phyloP scores from a whole-genome alignment of 2,888 invertebrate genomes.

The Chymomyza procnemis region DNA sequence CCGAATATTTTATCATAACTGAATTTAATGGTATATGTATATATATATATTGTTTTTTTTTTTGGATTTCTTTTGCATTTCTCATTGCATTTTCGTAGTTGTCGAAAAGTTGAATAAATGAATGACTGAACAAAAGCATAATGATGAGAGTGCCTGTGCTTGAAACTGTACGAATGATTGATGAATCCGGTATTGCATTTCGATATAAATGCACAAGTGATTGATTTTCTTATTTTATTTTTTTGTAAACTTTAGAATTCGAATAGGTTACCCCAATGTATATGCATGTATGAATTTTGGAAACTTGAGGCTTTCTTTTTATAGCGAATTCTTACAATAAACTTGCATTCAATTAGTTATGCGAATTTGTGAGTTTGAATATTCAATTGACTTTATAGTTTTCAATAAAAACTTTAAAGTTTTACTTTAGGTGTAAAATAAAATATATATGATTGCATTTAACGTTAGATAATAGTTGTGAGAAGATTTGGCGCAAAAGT shows the following conservation, averaged over 20 bases:
- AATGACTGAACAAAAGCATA: neutral
- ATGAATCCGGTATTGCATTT: constrained; percentile 2
- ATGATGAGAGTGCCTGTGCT: neutral
- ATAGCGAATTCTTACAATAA: neutral
- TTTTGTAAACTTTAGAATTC: too few species aligned
- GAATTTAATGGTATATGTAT: constrained; percentile 27
- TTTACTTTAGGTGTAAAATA: too few species aligned
- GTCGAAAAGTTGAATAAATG: neutral
- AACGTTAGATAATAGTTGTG: too few species aligned
- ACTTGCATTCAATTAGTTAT: too few species aligned
- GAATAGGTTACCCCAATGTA: neutral
- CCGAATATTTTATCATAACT: constrained; percentile 38
- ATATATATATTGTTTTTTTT: constrained; percentile 8
- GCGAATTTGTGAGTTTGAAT: too few species aligned
- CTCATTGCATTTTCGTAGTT: neutral
- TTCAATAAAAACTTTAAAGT: too few species aligned
- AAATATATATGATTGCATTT: too few species aligned
- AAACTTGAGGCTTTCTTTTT: neutral
- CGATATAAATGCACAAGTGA: neutral
- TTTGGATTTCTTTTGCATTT: neutral
- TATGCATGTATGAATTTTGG: neutral
- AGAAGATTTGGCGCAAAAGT: too few species aligned
- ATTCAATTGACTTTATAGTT: too few species aligned
- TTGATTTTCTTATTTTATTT: neutral
- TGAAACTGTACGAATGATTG: constrained; percentile 4